These are phyloP conservation scores for Petromus typicus DNA, from an alignment of 2,113 vertebrate species.

Conservation along the genomic window DNA sequence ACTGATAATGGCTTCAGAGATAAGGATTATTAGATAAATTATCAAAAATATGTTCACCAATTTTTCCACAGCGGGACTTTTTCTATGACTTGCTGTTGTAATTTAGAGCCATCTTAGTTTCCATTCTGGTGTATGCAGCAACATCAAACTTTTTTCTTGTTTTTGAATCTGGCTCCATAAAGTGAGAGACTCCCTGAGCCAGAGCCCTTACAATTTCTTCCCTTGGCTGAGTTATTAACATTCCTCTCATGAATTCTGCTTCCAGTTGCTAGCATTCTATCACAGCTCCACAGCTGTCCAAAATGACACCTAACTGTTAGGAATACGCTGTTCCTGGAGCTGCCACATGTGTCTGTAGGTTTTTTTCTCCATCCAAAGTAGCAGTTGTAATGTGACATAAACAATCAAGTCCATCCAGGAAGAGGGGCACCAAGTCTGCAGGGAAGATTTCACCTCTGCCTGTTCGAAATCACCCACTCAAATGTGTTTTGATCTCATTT, in stretches of 20 bases:
- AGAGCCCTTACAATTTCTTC: slow-evolving; percentile 88
- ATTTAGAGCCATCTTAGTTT: too few relatives aligned
- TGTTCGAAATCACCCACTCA: slow-evolving; percentile 98
- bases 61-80: neutral
- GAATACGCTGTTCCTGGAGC: too few relatives aligned
- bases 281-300: too few relatives aligned
- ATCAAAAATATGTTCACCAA: slow-evolving; percentile 99
- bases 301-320: too few relatives aligned
- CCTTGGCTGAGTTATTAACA: too few relatives aligned
- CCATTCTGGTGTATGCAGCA: too few relatives aligned
- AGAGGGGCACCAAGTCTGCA: slow-evolving; percentile 95
- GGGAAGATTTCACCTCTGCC: slow-evolving; percentile 99
- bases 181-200: slow-evolving; percentile 97
- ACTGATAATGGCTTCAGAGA: slow-evolving; percentile 96
- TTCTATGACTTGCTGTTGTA: too few relatives aligned
- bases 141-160: slow-evolving; percentile 98
- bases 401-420: slow-evolving; percentile 94
- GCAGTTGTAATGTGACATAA: slow-evolving; percentile 98
- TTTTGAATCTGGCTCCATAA: slow-evolving; percentile 98
- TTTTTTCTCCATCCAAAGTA: slow-evolving; percentile 98
- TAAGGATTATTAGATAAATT: slow-evolving; percentile 97
- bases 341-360: slow-evolving; percentile 89
- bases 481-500: slow-evolving; percentile 82
- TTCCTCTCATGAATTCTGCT: too few relatives aligned
- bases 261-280: too few relatives aligned